Conservation (phyloP, 1,140 invertebrate species). For the Neodiprion virginianus region DNA sequence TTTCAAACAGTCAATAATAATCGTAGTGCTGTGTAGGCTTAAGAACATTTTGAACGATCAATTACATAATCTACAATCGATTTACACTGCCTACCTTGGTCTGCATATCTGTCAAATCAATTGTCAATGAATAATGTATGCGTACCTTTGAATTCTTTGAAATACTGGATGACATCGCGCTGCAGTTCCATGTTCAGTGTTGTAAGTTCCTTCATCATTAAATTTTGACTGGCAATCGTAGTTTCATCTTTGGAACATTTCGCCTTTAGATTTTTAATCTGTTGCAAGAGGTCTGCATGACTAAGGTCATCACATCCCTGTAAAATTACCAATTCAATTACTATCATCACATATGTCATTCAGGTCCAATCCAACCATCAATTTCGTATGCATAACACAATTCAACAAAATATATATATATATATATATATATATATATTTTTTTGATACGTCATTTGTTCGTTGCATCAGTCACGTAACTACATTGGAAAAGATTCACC, state of each 20-base stretch:
- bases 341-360: neutral
- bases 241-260: neutral
- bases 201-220: neutral
- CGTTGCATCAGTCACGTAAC: neutral
- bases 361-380: neutral
- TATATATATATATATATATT: no score
- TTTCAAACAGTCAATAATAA: no score
- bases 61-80: neutral
- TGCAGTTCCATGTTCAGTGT: neutral
- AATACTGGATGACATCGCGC: neutral
- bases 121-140: neutral
- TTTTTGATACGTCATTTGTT: neutral
- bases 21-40: neutral
- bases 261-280: neutral
- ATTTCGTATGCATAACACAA: neutral
- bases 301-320: neutral
- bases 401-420: neutral
- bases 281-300: neutral
- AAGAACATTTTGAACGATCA: neutral
- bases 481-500: neutral
- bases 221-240: neutral
- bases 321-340: neutral
- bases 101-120: neutral
- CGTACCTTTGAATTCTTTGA: neutral
- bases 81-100: constrained; percentile 1